Evolutionary conservation across 2,113 vertebrate species (phyloP).

Genomic region (Phyllopteryx taeniolatus): DNA sequence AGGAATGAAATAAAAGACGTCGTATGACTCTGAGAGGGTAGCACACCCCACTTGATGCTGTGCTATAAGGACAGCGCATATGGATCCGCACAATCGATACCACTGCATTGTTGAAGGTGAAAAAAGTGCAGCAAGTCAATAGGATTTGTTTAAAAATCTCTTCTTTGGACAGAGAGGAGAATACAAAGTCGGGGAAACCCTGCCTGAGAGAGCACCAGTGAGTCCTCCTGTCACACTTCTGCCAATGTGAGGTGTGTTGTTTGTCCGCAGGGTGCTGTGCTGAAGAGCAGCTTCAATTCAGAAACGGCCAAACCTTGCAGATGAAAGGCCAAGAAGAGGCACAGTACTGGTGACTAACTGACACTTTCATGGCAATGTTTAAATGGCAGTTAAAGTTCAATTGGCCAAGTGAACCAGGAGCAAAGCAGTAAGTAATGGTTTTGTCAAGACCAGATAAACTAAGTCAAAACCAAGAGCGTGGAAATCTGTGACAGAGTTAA

Average conservation of each 20-base stretch:
- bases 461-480: background rate
- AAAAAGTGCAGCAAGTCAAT: conserved; percentile 24
- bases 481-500: background rate
- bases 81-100: conserved; percentile 34
- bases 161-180: conserved; percentile 9
- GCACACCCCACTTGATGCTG: conserved; percentile 13
- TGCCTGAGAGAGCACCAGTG: conserved; percentile 4
- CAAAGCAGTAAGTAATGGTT: conserved; percentile 11
- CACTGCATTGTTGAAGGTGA: conserved; percentile 31
- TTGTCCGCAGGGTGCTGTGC: conserved; percentile 22
- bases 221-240: conserved; percentile 15
- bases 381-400: conserved; percentile 25
- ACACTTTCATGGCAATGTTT: conserved; percentile 16
- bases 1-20: conserved; percentile 29
- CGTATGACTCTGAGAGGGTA: conserved; percentile 20
- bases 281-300: conserved; percentile 29
- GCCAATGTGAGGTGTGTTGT: conserved; percentile 14
- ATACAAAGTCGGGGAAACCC: conserved; percentile 3
- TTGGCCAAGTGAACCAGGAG: conserved; percentile 3
- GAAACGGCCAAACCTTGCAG: conserved; percentile 17
- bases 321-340: conserved; percentile 30
- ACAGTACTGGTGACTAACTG: conserved; percentile 16
- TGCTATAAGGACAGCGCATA: conserved; percentile 12
- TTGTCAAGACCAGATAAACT: background rate
- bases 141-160: conserved; percentile 24